Conservation (phyloP, 2,113 vertebrate genomes). For the Heterotis niloticus region DNA sequence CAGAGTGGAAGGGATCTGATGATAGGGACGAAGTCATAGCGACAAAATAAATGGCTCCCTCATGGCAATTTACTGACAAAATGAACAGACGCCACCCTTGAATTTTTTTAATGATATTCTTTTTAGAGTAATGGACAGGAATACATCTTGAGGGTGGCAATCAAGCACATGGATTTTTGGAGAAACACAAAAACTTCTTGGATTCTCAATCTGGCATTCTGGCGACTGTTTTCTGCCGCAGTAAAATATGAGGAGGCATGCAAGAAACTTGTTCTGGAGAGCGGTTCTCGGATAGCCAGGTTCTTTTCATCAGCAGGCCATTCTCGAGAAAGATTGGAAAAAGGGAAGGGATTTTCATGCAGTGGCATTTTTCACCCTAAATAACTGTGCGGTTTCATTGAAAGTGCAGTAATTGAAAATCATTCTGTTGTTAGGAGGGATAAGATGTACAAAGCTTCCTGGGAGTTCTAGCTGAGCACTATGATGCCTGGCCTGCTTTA, state of each 20-base stretch:
- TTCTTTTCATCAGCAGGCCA: background rate
- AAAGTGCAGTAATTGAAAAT: conserved; percentile 23
- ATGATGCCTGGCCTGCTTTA: background rate
- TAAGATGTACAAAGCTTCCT: conserved; percentile 16
- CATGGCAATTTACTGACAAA: conserved; percentile 50
- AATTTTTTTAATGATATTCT: conserved; percentile 64
- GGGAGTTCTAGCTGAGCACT: background rate
- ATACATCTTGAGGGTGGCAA: conserved; percentile 53
- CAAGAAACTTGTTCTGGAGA: background rate
- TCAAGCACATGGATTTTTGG: conserved; percentile 21
- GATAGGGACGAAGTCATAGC: conserved; percentile 54
- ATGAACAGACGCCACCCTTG: conserved; percentile 58
- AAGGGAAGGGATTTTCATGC: background rate
- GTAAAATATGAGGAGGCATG: background rate
- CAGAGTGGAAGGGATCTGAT: conserved; percentile 43
- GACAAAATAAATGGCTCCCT: conserved; percentile 61
- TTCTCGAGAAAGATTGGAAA: background rate
- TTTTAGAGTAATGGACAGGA: conserved; percentile 54
- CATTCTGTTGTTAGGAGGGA: conserved; percentile 11
- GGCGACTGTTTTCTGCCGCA: too few species aligned
- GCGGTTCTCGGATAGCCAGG: too few species aligned
- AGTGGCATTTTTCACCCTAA: background rate
- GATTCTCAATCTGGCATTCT: background rate
- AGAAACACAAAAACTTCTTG: background rate
- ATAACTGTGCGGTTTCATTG: conserved; percentile 4